These are phyloP conservation scores for Synanthedon andrenaeformis DNA, from an alignment of 2,888 invertebrate genomes.

Conservation along the genomic window DNA sequence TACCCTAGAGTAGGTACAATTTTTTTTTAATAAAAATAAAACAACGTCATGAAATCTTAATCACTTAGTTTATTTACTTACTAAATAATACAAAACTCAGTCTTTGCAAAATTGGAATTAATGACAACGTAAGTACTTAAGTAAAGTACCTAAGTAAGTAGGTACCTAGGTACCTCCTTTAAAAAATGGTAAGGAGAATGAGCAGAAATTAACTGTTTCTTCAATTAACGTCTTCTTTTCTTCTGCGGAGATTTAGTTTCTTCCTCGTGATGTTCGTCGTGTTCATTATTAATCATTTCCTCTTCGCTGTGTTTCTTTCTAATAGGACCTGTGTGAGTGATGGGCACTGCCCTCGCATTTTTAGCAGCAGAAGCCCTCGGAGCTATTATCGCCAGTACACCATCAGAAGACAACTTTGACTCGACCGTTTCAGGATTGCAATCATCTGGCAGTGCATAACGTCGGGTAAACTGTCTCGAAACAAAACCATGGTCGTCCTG, in stretches of 20 bases:
- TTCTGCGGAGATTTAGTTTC: constrained; percentile 41
- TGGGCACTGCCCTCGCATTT: constrained; percentile 67
- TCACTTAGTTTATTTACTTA: too few relatives aligned
- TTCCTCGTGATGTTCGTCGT: constrained; percentile 6
- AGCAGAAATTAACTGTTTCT: background rate
- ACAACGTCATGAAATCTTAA: too few relatives aligned
- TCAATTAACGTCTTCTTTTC: constrained; percentile 27
- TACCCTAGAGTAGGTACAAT: too few relatives aligned
- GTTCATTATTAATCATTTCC: constrained; percentile 19
- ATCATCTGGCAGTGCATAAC: constrained; percentile 79
- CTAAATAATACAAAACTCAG: too few relatives aligned
- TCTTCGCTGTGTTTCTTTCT: constrained; percentile 51
- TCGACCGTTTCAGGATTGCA: constrained; percentile 78
- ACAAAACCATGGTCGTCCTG: constrained; percentile 80
- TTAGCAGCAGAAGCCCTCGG: constrained; percentile 40
- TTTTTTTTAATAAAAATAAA: too few relatives aligned
- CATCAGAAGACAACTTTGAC: constrained; percentile 81
- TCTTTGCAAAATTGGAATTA: background rate
- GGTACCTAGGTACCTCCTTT: background rate
- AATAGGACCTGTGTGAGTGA: constrained; percentile 73
- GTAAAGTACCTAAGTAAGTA: constrained; percentile 1
- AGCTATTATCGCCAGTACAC: constrained; percentile 77
- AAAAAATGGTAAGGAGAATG: background rate
- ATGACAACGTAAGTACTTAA: constrained; percentile 2
- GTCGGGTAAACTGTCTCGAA: constrained; percentile 79